These are phyloP conservation scores for Nesogale talazaci DNA, from an alignment of 2,113 vertebrate species.

Conservation along the genomic window DNA sequence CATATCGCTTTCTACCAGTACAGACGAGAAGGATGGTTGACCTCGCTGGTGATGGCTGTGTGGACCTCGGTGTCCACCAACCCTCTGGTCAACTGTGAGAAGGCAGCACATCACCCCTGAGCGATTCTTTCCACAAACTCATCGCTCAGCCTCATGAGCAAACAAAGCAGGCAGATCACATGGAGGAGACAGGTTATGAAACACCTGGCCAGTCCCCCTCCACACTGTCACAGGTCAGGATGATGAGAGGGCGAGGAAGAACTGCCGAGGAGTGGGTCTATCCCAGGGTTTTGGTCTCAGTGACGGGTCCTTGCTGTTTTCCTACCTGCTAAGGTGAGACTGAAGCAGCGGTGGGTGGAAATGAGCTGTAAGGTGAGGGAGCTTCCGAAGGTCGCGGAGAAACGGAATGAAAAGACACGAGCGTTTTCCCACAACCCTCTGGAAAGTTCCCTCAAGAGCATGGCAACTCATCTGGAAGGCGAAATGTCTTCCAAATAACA, in stretches of 20 bases:
- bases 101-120: not conserved
- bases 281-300: no score
- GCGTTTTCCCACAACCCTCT: no score
- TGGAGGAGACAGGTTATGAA: not conserved
- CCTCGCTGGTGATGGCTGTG: fast-evolving
- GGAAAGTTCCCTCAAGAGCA: not conserved
- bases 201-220: no score
- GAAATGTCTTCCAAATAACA: not conserved
- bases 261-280: no score
- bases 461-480: not conserved
- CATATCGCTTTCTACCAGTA: no score
- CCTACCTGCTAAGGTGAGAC: no score
- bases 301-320: no score
- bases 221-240: not conserved
- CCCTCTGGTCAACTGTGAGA: no score
- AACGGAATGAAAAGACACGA: no score
- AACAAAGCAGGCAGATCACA: not conserved
- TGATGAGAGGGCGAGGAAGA: not conserved
- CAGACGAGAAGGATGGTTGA: fast-evolving
- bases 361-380: not conserved
- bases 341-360: not conserved
- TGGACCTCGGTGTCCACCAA: not conserved
- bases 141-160: not conserved
- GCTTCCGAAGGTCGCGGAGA: no score
- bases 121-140: not conserved